Conservation (phyloP, 2,888 invertebrate species). For the Melinopterus prodromus region DNA sequence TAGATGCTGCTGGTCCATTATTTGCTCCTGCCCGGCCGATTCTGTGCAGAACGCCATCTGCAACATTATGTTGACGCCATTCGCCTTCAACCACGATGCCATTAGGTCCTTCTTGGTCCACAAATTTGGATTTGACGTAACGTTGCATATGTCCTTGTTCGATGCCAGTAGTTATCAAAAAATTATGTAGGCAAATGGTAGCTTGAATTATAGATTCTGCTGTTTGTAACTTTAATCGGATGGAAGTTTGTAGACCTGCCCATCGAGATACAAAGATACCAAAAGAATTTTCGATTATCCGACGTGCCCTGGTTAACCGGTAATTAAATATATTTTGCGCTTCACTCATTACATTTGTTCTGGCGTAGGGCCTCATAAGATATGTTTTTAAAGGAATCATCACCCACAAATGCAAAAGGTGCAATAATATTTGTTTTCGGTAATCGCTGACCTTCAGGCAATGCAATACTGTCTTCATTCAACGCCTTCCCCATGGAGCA, state of each 20-base stretch:
- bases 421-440: no score
- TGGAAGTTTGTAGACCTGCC: not conserved
- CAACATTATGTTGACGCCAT: not conserved
- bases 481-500: not conserved
- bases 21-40: not conserved
- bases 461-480: not conserved
- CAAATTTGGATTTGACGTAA: not conserved
- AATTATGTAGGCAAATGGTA: not conserved
- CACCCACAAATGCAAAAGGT: no score
- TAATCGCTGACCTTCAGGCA: not conserved
- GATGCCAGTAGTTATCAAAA: not conserved
- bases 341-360: not conserved
- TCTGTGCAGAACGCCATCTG: not conserved
- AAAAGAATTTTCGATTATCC: not conserved
- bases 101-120: not conserved
- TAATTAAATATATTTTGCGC: not conserved
- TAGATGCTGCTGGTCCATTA: not conserved
- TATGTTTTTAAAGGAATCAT: no score
- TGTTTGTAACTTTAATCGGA: not conserved
- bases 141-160: not conserved
- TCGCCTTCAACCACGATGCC: not conserved
- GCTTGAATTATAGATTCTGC: not conserved
- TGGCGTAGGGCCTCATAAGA: no score
- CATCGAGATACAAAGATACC: not conserved
- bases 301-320: not conserved